Conservation (phyloP, 2,113 vertebrate species). For the Lophochroa leadbeateri region DNA sequence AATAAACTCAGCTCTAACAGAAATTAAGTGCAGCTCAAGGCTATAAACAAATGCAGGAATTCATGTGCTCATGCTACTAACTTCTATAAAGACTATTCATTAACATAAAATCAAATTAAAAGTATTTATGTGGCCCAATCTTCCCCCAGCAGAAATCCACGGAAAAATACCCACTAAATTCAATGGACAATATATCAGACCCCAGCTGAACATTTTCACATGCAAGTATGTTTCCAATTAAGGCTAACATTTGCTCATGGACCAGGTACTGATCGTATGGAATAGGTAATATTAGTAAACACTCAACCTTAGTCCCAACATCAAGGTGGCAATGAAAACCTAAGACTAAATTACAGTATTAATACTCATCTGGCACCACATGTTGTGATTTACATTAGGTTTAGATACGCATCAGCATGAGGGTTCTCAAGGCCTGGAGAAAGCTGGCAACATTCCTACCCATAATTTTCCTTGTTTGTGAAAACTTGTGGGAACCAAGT, state of each 20-base stretch:
- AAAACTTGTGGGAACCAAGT: constrained; percentile 20
- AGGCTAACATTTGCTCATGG: background rate
- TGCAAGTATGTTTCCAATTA: background rate
- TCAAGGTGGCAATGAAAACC: background rate
- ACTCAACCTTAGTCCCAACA: background rate
- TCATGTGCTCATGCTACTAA: background rate
- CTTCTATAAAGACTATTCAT: background rate
- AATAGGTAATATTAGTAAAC: constrained; percentile 11
- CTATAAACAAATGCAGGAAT: background rate
- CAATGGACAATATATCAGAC: background rate
- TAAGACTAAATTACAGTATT: background rate
- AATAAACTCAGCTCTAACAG: background rate
- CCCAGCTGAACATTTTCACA: background rate
- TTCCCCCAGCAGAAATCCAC: background rate
- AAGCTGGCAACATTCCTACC: constrained; percentile 10
- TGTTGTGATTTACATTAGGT: background rate
- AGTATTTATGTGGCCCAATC: background rate
- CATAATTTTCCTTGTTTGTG: background rate
- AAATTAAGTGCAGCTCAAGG: background rate
- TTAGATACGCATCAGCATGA: background rate
- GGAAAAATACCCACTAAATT: background rate
- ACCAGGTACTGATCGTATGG: background rate
- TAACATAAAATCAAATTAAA: background rate
- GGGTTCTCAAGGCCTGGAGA: background rate
- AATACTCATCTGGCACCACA: background rate